Percentiles rank a stretch among this genome's conserved stretches.
Conservation (phyloP, 2,113 vertebrate species). For the Marmota flaviventris region DNA sequence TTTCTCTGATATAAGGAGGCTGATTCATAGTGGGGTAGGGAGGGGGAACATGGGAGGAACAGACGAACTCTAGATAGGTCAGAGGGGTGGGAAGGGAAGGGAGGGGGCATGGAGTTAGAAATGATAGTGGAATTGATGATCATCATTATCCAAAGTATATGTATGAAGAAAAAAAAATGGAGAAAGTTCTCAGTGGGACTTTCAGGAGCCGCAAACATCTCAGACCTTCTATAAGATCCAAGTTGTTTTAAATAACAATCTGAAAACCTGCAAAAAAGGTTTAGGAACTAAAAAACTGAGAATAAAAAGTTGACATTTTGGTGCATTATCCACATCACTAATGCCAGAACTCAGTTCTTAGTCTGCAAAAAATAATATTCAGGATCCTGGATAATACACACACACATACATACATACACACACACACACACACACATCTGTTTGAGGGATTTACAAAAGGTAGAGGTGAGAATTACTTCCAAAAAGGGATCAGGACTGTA, state of each 20-base stretch:
- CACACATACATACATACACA: slow-evolving; percentile 7
- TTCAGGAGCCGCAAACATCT: slow-evolving; percentile 5
- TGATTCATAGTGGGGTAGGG: too few species aligned
- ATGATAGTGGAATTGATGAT: too few species aligned
- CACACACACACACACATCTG: slow-evolving; percentile 13
- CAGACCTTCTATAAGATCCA: slow-evolving; percentile 20
- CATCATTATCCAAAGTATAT: too few species aligned
- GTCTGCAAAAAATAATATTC: slow-evolving; percentile 38
- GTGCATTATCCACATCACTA: background rate
- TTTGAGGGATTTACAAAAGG: slow-evolving; percentile 65
- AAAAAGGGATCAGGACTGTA: slow-evolving; percentile 43
- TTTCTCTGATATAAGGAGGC: too few species aligned
- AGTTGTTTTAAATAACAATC: background rate
- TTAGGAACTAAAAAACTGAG: background rate
- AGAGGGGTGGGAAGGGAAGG: too few species aligned
- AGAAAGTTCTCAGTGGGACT: background rate
- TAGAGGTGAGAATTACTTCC: slow-evolving; percentile 61
- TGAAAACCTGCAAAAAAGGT: background rate
- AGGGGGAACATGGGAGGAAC: too few species aligned
- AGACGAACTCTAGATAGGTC: too few species aligned
- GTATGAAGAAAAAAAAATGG: background rate
- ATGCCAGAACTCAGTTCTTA: background rate
- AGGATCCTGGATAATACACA: slow-evolving; percentile 41
- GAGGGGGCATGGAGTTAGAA: too few species aligned
- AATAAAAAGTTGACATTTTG: background rate